Conservation (phyloP, 2,797 vertebrate species). For the Pseudochromis fuscus region DNA sequence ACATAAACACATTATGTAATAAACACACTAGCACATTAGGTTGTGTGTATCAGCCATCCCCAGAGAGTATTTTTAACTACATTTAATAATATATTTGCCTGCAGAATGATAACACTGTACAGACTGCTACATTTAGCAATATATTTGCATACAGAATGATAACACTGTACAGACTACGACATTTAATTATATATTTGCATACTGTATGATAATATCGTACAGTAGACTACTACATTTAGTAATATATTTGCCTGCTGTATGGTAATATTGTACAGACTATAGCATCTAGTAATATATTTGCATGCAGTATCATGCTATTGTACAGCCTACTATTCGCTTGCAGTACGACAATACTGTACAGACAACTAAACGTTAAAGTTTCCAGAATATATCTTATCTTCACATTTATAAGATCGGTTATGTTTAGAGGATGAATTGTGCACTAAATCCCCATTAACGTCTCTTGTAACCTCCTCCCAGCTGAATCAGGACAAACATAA, state of each 20-base stretch:
- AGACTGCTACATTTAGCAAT: no score
- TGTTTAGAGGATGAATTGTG: background rate
- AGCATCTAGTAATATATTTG: background rate
- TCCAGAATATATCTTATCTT: background rate
- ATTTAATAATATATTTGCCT: background rate
- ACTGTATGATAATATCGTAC: no score
- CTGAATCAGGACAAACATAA: constrained; percentile 49
- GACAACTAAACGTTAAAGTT: background rate
- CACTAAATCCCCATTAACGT: accelerated
- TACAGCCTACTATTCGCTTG: background rate
- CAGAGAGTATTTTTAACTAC: background rate
- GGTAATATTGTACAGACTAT: background rate
- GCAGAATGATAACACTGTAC: background rate
- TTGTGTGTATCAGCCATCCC: background rate
- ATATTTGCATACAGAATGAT: no score
- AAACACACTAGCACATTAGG: background rate
- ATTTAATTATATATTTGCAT: no score
- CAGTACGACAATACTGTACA: background rate
- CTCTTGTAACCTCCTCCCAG: background rate
- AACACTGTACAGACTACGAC: no score
- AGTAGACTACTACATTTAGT: background rate
- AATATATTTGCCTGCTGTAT: background rate
- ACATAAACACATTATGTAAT: background rate
- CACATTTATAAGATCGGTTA: background rate
- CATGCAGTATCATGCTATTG: background rate